Percentiles rank a stretch among this genome's conserved stretches.
Conservation (phyloP, 2,888 invertebrate species). For the Drosophila aldrichi region DNA sequence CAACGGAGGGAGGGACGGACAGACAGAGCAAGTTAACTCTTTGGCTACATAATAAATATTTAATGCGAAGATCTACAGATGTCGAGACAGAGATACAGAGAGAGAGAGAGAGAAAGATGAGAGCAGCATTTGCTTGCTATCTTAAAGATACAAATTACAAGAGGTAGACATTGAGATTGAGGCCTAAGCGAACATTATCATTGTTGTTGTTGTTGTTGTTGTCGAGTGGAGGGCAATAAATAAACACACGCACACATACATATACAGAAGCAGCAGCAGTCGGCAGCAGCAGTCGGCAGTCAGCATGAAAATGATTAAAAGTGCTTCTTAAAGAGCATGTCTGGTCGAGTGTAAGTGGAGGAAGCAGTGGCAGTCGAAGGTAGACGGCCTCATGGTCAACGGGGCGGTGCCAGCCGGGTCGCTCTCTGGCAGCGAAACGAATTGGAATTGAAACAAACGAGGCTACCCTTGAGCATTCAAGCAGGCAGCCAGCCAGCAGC, state of each 20-base stretch:
- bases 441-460: slow-evolving; percentile 52
- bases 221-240: slow-evolving; percentile 66
- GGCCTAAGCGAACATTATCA: slow-evolving; percentile 61
- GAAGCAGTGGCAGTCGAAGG: slow-evolving; percentile 51
- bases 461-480: slow-evolving; percentile 59
- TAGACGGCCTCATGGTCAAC: slow-evolving; percentile 73
- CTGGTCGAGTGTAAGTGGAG: slow-evolving; percentile 50
- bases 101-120: slow-evolving; percentile 35
- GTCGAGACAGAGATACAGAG: slow-evolving; percentile 23
- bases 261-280: slow-evolving; percentile 52
- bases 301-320: slow-evolving; percentile 80
- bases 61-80: slow-evolving; percentile 66
- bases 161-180: slow-evolving; percentile 78
- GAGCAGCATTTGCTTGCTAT: slow-evolving; percentile 62
- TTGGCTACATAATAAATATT: slow-evolving; percentile 80
- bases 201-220: slow-evolving; percentile 35
- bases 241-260: slow-evolving; percentile 49
- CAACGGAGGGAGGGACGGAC: slow-evolving; percentile 5
- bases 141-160: slow-evolving; percentile 80
- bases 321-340: slow-evolving; percentile 77
- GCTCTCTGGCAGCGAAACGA: slow-evolving; percentile 36
- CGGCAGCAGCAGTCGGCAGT: slow-evolving; percentile 38
- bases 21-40: slow-evolving; percentile 70
- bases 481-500: background rate
- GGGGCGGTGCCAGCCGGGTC: slow-evolving; percentile 59